Conservation (phyloP, 2,888 invertebrate genomes). For the Sinelater perroti region DNA sequence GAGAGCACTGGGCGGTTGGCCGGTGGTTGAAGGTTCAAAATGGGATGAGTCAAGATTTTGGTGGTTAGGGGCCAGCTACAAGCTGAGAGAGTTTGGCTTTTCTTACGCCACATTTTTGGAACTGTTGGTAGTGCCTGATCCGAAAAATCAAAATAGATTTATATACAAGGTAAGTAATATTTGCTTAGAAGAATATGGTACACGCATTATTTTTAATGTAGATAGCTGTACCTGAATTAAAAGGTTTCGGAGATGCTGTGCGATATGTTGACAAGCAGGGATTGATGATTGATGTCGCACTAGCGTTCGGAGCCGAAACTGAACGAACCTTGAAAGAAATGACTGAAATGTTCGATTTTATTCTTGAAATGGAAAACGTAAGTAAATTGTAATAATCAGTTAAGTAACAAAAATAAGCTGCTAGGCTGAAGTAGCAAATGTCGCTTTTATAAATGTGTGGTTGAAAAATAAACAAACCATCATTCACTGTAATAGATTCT, state of each 20-base stretch:
- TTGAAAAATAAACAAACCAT: too few relatives aligned
- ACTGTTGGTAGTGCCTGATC: slow-evolving; percentile 20
- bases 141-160: slow-evolving; percentile 21
- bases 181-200: too few relatives aligned
- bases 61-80: slow-evolving; percentile 15
- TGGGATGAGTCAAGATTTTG: slow-evolving; percentile 26
- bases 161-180: slow-evolving; percentile 24
- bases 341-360: slow-evolving; percentile 44
- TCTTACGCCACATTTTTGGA: slow-evolving; percentile 28
- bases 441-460: too few relatives aligned
- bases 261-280: slow-evolving; percentile 37
- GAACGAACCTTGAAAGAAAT: slow-evolving; percentile 41
- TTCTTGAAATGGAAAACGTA: slow-evolving; percentile 45
- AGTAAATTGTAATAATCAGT: slow-evolving; percentile 3
- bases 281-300: slow-evolving; percentile 45
- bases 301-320: slow-evolving; percentile 42
- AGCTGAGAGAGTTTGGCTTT: slow-evolving; percentile 24
- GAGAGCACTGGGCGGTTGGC: slow-evolving; percentile 27
- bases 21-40: slow-evolving; percentile 20
- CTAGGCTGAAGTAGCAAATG: too few relatives aligned
- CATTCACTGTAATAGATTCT: slow-evolving; percentile 2
- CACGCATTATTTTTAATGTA: not conserved
- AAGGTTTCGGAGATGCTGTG: slow-evolving; percentile 1
- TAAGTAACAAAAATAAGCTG: not conserved
- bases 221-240: slow-evolving; percentile 14